A percentile compares a stretch with the other conserved stretches of the same genome.
Evolutionary conservation across 2,797 vertebrate species (phyloP).

Genomic region (Crax fasciolata): DNA sequence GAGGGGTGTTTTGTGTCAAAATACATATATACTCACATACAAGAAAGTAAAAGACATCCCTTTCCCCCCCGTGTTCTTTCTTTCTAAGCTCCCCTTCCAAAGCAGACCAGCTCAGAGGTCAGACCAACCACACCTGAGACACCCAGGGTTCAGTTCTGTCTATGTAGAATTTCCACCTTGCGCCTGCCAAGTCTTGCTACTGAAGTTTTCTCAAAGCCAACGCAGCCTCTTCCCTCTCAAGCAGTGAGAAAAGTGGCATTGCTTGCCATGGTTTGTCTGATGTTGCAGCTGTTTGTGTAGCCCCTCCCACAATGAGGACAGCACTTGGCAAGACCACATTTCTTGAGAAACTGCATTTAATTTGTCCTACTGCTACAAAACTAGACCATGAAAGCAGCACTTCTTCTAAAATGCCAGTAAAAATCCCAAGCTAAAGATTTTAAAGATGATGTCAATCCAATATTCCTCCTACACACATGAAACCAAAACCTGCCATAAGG

Average conservation of each 20-base stretch:
- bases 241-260: not conserved
- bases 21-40: not conserved
- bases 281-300: not conserved
- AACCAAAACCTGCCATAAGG: constrained; percentile 32
- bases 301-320: accelerated
- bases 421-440: not conserved
- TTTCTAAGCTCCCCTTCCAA: not conserved
- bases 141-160: not conserved
- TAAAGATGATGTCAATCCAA: not conserved
- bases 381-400: not conserved
- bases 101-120: not conserved
- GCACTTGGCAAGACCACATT: not conserved
- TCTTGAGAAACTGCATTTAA: not conserved
- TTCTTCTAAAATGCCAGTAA: not conserved
- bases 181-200: not conserved
- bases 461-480: constrained; percentile 16
- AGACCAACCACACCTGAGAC: not conserved
- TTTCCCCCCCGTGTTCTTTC: not conserved
- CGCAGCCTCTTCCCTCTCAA: not conserved
- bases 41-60: not conserved
- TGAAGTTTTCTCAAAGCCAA: not conserved
- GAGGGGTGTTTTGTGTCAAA: not conserved
- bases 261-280: not conserved
- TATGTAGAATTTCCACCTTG: not conserved
- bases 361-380: not conserved